Conservation (phyloP, 2,797 vertebrate genomes). For the Odontamblyopus lacepedii region DNA sequence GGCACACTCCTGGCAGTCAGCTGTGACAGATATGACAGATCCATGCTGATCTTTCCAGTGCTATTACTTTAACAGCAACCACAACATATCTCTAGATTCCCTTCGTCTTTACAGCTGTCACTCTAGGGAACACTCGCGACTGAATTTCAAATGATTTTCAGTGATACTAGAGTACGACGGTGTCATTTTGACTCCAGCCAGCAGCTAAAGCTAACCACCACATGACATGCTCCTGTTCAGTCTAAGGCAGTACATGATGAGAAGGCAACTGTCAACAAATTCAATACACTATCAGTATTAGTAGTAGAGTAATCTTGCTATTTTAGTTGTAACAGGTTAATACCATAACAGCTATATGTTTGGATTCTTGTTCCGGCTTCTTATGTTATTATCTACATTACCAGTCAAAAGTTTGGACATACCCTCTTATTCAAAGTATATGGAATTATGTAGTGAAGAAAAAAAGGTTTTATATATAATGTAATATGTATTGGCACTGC, state of each 20-base stretch:
- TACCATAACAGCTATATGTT: background rate
- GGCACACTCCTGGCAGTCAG: background rate
- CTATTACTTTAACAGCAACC: constrained; percentile 53
- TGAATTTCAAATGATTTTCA: constrained; percentile 56
- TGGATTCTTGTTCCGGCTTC: background rate
- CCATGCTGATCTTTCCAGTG: constrained; percentile 40
- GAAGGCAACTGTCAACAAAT: constrained; percentile 34
- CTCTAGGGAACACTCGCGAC: constrained; percentile 56
- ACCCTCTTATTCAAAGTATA: too few species aligned
- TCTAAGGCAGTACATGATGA: constrained; percentile 24
- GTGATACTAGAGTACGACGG: constrained; percentile 29
- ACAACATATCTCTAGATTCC: constrained; percentile 46
- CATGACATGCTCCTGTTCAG: constrained; percentile 51
- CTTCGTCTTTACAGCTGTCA: constrained; percentile 63
- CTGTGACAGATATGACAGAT: constrained; percentile 25
- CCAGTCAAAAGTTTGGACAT: too few species aligned
- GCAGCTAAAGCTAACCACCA: constrained; percentile 32
- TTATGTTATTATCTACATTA: background rate
- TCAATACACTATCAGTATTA: background rate
- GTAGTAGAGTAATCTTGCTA: constrained; percentile 20
- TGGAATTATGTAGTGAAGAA: too few species aligned
- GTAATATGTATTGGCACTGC: too few species aligned
- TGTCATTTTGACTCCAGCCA: constrained; percentile 36
- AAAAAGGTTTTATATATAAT: too few species aligned
- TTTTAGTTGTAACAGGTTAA: background rate